A percentile compares a stretch with the other conserved stretches of the same genome.
phyloP scores from a whole-genome alignment of 2,113 vertebrate genomes.

The Phalacrocorax aristotelis region DNA sequence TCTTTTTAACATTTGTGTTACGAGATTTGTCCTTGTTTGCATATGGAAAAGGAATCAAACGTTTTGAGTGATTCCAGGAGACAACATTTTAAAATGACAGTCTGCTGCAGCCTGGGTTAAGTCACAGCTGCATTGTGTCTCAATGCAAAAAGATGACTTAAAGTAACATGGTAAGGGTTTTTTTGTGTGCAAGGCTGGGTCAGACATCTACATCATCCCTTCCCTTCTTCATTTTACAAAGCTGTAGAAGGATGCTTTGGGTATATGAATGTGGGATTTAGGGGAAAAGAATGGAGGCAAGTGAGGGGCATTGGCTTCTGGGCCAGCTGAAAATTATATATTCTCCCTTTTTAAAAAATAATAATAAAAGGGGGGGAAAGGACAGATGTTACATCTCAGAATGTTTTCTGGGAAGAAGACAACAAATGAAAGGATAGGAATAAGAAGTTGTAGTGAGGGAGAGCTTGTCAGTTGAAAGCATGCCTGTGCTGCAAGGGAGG shows the following conservation, averaged over 20 bases:
- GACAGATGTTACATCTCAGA: not conserved
- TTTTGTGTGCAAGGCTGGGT: not conserved
- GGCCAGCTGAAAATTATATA: not conserved
- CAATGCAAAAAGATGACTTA: not conserved
- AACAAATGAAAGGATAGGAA: conserved; percentile 11
- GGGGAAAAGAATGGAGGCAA: not conserved
- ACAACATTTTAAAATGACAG: not conserved
- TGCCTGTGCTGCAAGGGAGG: not conserved
- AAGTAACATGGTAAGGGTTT: not conserved
- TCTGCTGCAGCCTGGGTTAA: not conserved
- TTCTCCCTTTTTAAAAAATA: not conserved
- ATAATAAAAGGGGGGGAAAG: not conserved
- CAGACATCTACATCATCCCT: not conserved
- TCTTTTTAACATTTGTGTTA: not conserved
- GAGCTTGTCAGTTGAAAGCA: not conserved
- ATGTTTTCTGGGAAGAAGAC: conserved; percentile 13
- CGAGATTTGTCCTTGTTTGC: not conserved
- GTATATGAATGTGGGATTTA: not conserved
- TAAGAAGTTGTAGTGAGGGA: not conserved
- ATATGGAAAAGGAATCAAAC: not conserved
- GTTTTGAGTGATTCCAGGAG: not conserved
- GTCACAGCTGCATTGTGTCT: not conserved
- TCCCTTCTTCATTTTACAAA: not conserved
- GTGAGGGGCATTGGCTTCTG: not conserved
- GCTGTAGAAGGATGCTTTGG: not conserved